phyloP scores from a whole-genome alignment of 2,113 vertebrate species.

The Silurus asotus region DNA sequence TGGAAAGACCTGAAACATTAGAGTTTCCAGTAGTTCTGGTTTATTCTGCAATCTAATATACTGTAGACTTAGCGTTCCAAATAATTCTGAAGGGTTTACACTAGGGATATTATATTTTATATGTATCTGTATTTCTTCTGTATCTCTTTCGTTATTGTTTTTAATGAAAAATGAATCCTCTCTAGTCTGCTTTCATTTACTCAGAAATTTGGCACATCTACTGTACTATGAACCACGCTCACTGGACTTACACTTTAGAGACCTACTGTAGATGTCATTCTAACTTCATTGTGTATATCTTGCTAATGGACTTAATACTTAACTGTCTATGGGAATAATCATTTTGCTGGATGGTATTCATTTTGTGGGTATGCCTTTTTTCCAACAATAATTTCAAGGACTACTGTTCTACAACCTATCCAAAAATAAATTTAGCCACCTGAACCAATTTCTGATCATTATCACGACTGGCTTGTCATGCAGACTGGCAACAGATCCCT shows the following conservation, averaged over 20 bases:
- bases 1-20: conserved; percentile 42
- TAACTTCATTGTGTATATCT: conserved; percentile 7
- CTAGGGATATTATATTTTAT: not conserved
- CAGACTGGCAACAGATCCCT: conserved; percentile 40
- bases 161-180: not conserved
- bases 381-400: conserved; percentile 29
- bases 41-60: not conserved
- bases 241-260: not conserved
- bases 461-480: conserved; percentile 37
- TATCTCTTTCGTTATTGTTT: not conserved
- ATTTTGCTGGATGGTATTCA: conserved; percentile 24
- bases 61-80: not conserved
- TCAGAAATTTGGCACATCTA: not conserved
- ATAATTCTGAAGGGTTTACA: not conserved
- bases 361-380: conserved; percentile 21
- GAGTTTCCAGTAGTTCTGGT: conserved; percentile 25
- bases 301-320: conserved; percentile 12
- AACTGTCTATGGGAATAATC: conserved; percentile 21
- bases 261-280: not conserved
- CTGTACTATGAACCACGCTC: not conserved
- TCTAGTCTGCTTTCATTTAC: not conserved
- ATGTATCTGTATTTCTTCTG: not conserved
- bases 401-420: conserved; percentile 26
- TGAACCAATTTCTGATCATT: conserved; percentile 46
- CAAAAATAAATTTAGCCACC: conserved; percentile 33